phyloP scores from a whole-genome alignment of 2,113 vertebrate species.

The Seriola rivoliana region DNA sequence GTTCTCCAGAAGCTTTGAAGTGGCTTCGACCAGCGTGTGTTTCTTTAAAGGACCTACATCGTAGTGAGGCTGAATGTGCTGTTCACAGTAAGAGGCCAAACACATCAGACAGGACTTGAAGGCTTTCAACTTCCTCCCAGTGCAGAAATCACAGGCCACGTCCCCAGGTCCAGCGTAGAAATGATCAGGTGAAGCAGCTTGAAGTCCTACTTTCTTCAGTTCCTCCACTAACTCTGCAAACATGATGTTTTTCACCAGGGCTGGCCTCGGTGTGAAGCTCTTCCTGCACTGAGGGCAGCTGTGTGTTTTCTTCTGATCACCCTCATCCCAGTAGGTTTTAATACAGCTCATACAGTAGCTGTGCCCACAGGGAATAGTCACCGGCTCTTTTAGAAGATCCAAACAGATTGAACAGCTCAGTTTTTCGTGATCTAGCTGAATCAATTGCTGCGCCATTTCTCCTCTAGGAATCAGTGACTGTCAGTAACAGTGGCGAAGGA shows the following conservation, averaged over 20 bases:
- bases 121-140: conserved; percentile 1
- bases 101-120: conserved; percentile 42
- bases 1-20: conserved; percentile 10
- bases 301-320: too few relatives aligned
- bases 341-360: too few relatives aligned
- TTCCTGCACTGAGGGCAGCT: conserved; percentile 46
- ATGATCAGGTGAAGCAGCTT: background rate
- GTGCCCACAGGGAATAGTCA: too few relatives aligned
- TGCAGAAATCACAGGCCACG: conserved; percentile 39
- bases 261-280: conserved; percentile 28
- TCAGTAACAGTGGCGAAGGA: background rate
- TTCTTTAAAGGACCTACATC: background rate
- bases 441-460: conserved; percentile 16
- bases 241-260: conserved; percentile 28
- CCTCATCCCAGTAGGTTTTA: too few relatives aligned
- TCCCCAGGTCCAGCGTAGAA: conserved; percentile 30
- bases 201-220: background rate
- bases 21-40: background rate
- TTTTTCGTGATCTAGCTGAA: conserved; percentile 19
- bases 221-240: conserved; percentile 21
- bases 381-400: too few relatives aligned
- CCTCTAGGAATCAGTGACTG: background rate
- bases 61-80: conserved; percentile 12
- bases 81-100: conserved; percentile 26
- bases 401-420: too few relatives aligned